These are phyloP conservation scores for Neoitamus cyanurus DNA, from an alignment of 2,888 invertebrate species.

Conservation along the genomic window DNA sequence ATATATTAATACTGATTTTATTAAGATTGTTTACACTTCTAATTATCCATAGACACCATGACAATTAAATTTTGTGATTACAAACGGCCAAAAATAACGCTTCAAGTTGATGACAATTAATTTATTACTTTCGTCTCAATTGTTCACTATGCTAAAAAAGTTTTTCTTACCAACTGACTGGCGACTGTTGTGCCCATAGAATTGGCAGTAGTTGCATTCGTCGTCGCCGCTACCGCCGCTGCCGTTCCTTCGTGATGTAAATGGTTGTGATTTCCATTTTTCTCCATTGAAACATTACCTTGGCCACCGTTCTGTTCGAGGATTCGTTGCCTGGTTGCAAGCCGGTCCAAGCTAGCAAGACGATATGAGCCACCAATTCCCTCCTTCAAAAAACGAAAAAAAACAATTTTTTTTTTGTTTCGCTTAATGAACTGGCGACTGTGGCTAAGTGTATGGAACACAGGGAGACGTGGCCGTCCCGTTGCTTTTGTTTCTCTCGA, in stretches of 20 bases:
- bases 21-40: too few relatives aligned
- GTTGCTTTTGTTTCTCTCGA: neutral
- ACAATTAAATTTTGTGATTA: neutral
- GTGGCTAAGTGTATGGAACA: neutral
- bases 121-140: neutral
- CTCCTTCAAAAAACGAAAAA: slow-evolving; percentile 64
- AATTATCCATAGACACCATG: too few relatives aligned
- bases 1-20: too few relatives aligned
- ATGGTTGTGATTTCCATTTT: slow-evolving; percentile 55
- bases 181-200: slow-evolving; percentile 27
- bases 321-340: slow-evolving; percentile 84
- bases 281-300: slow-evolving; percentile 55
- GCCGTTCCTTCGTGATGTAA: slow-evolving; percentile 50
- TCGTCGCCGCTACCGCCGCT: slow-evolving; percentile 50
- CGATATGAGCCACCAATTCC: slow-evolving; percentile 80
- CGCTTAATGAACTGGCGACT: neutral
- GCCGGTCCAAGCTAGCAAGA: slow-evolving; percentile 83
- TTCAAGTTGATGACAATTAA: neutral
- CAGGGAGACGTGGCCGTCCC: neutral
- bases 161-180: slow-evolving; percentile 48
- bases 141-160: neutral
- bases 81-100: neutral
- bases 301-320: slow-evolving; percentile 71
- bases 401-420: neutral
- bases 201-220: slow-evolving; percentile 46